phyloP scores from a whole-genome alignment of 2,113 vertebrate species.

The Opisthocomus hoazin region DNA sequence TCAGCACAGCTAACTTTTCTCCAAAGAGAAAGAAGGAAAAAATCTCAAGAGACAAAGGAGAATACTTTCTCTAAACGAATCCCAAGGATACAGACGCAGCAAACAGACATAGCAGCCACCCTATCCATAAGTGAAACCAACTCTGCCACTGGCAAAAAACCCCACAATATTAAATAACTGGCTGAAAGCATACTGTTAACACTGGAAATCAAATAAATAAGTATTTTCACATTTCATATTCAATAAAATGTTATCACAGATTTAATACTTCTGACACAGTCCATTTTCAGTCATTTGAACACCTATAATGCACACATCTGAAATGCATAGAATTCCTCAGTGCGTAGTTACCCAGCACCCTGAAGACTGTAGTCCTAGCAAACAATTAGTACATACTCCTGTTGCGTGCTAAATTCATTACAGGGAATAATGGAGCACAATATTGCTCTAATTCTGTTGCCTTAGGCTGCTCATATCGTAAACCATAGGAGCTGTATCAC shows the following conservation, averaged over 20 bases:
- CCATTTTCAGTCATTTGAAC: slow-evolving; percentile 44
- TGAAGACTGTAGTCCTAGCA: background rate
- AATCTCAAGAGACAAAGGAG: background rate
- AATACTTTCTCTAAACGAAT: background rate
- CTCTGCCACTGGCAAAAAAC: background rate
- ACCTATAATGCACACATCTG: slow-evolving; percentile 6
- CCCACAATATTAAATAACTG: background rate
- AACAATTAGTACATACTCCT: background rate
- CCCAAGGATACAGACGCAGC: background rate
- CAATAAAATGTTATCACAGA: slow-evolving; percentile 11
- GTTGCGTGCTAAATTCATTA: background rate
- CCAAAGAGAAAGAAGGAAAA: background rate
- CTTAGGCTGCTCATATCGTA: background rate
- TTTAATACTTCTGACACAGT: slow-evolving; percentile 11
- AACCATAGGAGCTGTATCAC: background rate
- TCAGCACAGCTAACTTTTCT: background rate
- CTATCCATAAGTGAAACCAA: background rate
- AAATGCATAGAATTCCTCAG: background rate
- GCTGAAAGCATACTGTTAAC: slow-evolving; percentile 24
- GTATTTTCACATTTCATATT: slow-evolving; percentile 8
- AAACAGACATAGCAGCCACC: background rate
- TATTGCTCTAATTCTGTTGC: background rate
- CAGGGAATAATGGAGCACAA: background rate
- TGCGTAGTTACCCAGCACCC: background rate
- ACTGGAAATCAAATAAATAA: background rate